Evolutionary conservation across 1,140 invertebrate genomes (phyloP), one percentile per base, ranked within the genome.

Genomic region (Drosophila baimaii): DNA sequence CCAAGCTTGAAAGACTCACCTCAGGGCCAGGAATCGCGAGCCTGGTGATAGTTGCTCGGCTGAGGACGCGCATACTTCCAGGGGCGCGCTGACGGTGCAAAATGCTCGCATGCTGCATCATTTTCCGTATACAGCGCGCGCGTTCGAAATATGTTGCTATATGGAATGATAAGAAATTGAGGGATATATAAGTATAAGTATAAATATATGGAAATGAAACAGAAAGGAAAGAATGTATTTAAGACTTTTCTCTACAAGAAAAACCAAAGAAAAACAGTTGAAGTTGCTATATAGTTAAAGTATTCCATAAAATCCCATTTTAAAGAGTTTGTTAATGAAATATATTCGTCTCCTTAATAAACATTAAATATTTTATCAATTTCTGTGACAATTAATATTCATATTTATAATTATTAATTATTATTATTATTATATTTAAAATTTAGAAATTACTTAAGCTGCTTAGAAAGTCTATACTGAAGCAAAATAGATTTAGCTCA

Each of bases 61-160:
- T 84, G 91, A 91, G 86, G 91, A 92, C 90, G 91, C 91, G 91
- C 91, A 92, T 91, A 91, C 91, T 92, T 92, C 91, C 90, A 92
- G 77, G 78, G 91, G 91, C 85, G 91, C 91, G 91, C 91, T 92
- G 90, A 92, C 91, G 90, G 91, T 92, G 77, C 91, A 92, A 85
- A 92, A 92, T 88, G 91, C 91, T 92, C 91, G 91, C 91, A 92
- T 92, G 90, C 91, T 92, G 91, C 91, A 92, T 92, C 90, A 83
- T 92, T 92, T 91, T 90, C 92, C 90, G 81, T 91, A 82, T 83
- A 70, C 90, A 92, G 86, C 91, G 88, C 78, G 79, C 77, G 66
- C 81, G 79, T 89, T 81, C 68, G 88, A 92, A 92, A 91, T 92
- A 82, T 70, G 80, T 92, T 90, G 78, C 83, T 90, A 25, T 33